A percentile compares a stretch with the other conserved stretches of the same genome.
phyloP scores from a whole-genome alignment of 2,888 invertebrate genomes.

The Epistrophe eligans region DNA sequence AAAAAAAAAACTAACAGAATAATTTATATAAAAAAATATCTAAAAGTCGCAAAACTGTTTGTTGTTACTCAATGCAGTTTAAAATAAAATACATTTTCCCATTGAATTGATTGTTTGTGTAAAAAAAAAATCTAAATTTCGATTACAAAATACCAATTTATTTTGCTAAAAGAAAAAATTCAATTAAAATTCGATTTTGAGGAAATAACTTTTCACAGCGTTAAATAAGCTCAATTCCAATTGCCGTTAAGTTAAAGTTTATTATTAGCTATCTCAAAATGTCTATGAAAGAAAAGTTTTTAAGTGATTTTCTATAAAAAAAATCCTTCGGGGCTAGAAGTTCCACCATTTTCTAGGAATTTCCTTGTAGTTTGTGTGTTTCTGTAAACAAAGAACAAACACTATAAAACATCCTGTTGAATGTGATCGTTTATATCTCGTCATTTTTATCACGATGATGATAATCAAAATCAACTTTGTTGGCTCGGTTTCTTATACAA shows the following conservation, averaged over 20 bases:
- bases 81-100: background rate
- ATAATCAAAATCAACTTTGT: constrained; percentile 66
- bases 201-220: constrained; percentile 4
- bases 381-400: background rate
- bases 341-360: background rate
- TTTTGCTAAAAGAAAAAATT: background rate
- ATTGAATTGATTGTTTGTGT: background rate
- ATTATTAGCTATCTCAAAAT: background rate
- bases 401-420: constrained; percentile 4
- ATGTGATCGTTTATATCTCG: constrained; percentile 30
- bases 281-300: constrained; percentile 7
- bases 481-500: constrained; percentile 23
- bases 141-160: background rate
- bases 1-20: background rate
- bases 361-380: background rate
- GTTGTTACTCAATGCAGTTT: background rate
- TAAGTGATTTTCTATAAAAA: background rate
- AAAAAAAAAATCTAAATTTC: background rate
- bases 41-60: background rate
- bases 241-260: background rate
- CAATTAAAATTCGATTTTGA: constrained; percentile 18
- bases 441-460: constrained; percentile 58
- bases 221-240: constrained; percentile 17
- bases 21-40: background rate
- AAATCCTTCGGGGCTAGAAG: background rate